Conservation (phyloP, 1,140 invertebrate species). For the Caenorhabditis latens region DNA sequence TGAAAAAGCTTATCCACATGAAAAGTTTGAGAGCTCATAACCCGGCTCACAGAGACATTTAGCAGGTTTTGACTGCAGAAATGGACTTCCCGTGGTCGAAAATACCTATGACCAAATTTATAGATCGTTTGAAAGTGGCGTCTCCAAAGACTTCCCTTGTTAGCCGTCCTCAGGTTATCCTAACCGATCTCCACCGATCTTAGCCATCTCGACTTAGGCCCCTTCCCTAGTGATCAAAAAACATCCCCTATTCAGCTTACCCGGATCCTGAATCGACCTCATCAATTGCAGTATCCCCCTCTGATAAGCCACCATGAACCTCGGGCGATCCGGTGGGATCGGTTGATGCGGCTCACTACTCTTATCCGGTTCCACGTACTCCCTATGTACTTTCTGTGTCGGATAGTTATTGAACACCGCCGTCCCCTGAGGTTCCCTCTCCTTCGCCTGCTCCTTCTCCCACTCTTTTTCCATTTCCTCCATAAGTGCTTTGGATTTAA, state of each 20-base stretch:
- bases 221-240: no score
- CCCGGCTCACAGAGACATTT: no score
- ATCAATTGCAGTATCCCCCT: constrained; percentile 14
- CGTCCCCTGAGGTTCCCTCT: not conserved
- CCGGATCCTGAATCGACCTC: not conserved
- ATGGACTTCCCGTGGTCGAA: no score
- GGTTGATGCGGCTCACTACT: constrained; percentile 17
- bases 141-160: no score
- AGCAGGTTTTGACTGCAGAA: no score
- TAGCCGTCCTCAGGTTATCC: no score
- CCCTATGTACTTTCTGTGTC: not conserved
- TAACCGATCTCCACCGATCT: no score
- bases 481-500: constrained; percentile 8
- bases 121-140: no score
- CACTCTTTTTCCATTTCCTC: constrained; percentile 1
- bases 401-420: constrained; percentile 5
- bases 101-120: no score
- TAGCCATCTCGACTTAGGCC: no score
- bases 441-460: constrained; percentile 1
- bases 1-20: no score
- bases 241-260: not conserved
- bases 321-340: constrained; percentile 8
- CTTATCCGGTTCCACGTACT: not conserved
- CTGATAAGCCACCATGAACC: constrained; percentile 10
- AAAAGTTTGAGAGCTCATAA: no score